Base-by-base conservation (phyloP, 1,140 invertebrate genomes). In the Drepana arcuata region DNA sequence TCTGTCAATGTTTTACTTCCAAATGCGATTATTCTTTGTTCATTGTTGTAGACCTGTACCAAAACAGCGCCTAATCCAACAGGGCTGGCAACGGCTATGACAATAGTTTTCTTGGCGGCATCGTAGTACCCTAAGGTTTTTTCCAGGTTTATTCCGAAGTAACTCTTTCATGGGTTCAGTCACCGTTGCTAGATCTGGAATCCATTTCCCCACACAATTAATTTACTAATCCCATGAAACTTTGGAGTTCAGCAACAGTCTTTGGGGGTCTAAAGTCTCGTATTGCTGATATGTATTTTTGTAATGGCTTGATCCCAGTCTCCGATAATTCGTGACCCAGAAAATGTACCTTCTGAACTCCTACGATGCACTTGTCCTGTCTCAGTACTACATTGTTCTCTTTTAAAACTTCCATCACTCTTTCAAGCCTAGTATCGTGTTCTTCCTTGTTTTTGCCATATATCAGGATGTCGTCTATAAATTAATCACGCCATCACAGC, bases 181-280 rank as follows among this genome's bases (percentile, higher is more conserved):
- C n/a, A 12, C 7, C 51, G 30, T 34, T 0, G 71, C 39, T 11
- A 68, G 64, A 11, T 66, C 35, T 0, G 46, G 46, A 14, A 83
- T 59, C 54, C 78, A 86, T 44, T 66, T 51, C 6, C 36, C 41
- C 13, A 64, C 51, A 24, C 48, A 72, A 34, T 62, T 70, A 1
- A 73, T 41, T 2, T n/a, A n/a, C n/a, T n/a, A 81, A 31, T 2
- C 74, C 82, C 16, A 86, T 41, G 45, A 84, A 85, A 14, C 66
- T 48, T 45, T 64, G 57, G 4, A 82, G 32, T 30, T 79, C 51
- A 33, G 62, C 68, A 4, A 57, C 41, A 18, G 54, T 75, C 5
- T 27, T 48, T 0, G 75, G 75, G 1, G 12, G 34, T 0, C 75
- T 58, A 34, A 66, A 79, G 0, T 66, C 16, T 16, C 41, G 10